Evolutionary conservation across 2,113 vertebrate species (phyloP).

Genomic region (Poecilia latipinna): DNA sequence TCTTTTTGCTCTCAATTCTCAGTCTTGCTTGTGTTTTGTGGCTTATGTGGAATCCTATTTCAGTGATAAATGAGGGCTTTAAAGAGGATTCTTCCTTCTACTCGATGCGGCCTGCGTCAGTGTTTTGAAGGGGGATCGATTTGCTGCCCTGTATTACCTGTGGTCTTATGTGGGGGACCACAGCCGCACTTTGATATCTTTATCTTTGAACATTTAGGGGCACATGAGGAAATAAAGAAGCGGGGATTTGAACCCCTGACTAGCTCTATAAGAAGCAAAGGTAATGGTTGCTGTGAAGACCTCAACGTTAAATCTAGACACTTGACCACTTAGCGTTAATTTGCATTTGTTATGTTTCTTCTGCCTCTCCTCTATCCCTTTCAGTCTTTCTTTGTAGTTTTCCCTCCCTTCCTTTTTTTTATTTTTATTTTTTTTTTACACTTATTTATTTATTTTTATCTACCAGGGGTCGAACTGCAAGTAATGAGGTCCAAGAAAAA

Average conservation of each 20-base stretch:
- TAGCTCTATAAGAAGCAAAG: constrained; percentile 85
- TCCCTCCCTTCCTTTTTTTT: constrained; percentile 10
- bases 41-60: constrained; percentile 57
- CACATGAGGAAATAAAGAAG: constrained; percentile 85
- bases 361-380: constrained; percentile 58
- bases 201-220: constrained; percentile 86
- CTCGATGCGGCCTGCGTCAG: constrained; percentile 59
- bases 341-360: constrained; percentile 68
- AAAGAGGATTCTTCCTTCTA: constrained; percentile 61
- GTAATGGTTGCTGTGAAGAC: constrained; percentile 83
- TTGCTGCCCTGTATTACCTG: constrained; percentile 78
- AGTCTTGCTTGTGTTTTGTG: constrained; percentile 51
- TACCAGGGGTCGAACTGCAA: constrained; percentile 81
- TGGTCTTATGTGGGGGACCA: constrained; percentile 79
- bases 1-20: constrained; percentile 50
- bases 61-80: constrained; percentile 68
- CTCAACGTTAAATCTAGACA: constrained; percentile 77
- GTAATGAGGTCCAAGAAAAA: constrained; percentile 70
- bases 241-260: constrained; percentile 85
- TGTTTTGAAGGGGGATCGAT: constrained; percentile 68
- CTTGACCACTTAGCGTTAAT: constrained; percentile 75
- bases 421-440: constrained; percentile 23
- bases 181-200: constrained; percentile 82
- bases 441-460: constrained; percentile 61
- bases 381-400: constrained; percentile 45